Percentiles rank a stretch among this genome's conserved stretches.
phyloP scores from a whole-genome alignment of 1,140 invertebrate species.

The Temnothorax longispinosus region DNA sequence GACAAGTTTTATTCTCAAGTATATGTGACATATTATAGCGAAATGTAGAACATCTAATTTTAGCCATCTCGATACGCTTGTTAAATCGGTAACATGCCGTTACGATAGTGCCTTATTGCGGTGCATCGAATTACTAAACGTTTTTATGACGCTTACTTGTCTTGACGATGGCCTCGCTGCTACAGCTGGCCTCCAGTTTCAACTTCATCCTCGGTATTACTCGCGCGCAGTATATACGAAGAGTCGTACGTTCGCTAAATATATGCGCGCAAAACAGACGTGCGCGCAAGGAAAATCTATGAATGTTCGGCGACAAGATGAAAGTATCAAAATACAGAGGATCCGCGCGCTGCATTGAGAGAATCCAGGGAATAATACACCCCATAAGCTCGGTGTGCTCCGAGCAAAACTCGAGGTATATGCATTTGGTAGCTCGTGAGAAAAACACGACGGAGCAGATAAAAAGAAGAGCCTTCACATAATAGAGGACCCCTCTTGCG shows the following conservation, averaged over 20 bases:
- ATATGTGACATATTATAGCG: not conserved
- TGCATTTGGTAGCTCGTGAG: slow-evolving; percentile 49
- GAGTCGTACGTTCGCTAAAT: slow-evolving; percentile 18
- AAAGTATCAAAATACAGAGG: slow-evolving; percentile 56
- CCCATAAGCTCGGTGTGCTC: slow-evolving; percentile 23
- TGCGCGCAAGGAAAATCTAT: slow-evolving; percentile 37
- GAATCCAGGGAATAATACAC: slow-evolving; percentile 49
- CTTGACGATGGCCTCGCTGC: not conserved
- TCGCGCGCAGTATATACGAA: not conserved
- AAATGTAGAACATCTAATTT: not conserved
- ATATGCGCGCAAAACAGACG: slow-evolving; percentile 32
- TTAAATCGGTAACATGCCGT: not conserved
- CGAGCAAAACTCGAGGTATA: slow-evolving; percentile 14
- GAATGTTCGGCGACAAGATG: slow-evolving; percentile 38
- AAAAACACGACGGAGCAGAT: slow-evolving; percentile 50
- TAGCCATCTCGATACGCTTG: not conserved
- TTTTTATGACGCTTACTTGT: slow-evolving; percentile 46
- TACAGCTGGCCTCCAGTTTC: not conserved
- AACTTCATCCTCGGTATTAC: slow-evolving; percentile 39
- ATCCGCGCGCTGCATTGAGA: not conserved
- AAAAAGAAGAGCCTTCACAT: slow-evolving; percentile 56
- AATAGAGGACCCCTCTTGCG: slow-evolving; percentile 42
- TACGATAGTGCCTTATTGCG: not conserved
- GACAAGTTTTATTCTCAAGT: not conserved
- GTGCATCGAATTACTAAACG: slow-evolving; percentile 13